Evolutionary conservation across 2,797 vertebrate species (phyloP), one percentile per base, ranked within the genome.

Genomic region (Manis javanica): DNA sequence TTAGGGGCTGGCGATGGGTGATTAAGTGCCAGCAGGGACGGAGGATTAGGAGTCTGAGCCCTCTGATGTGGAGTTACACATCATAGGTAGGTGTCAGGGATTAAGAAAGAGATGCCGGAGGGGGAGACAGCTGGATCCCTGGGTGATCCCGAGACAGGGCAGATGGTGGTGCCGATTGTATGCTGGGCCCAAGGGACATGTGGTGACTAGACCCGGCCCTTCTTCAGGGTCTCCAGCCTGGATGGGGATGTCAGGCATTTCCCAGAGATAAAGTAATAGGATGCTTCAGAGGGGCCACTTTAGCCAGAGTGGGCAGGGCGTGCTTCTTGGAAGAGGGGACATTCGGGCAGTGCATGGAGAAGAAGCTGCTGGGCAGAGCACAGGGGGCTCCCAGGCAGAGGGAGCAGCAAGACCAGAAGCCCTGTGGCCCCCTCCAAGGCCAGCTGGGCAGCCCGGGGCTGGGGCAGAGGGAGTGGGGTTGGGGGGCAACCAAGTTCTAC

Each of bases 11-110:
- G 81, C 63, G 77, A 42, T 18, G 7, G 1, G 95, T 16, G 93
- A 94, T 92, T 91, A 87, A 1, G 42, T 69, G 63, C 1, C 24
- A 90, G 79, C 84, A 1, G 31, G 2, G 46, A 21, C 0, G 2
- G 16, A 71, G 78, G 90, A 78, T 90, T 68, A 96, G 87, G 51
- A 75, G 57, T 51, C 39, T 51, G 86, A 88, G 89, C 83, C 55
- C 26, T 37, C 13, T 2, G 53, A 23, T 71, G 18, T 3, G 37
- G 72, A 61, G 21, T 57, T 24, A 51, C 13, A 14, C 64, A 74
- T 78, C 83, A 2, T 1, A 16, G 19, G 19, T 8, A 34, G 53
- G 69, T 29, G 77, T 68, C 37, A 39, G 63, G 57, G 61, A 77
- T 94, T 91, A 87, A 29, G 81, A 87, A 3, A 92, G 42, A 64